Evolutionary conservation across 2,888 invertebrate species (phyloP).

Genomic region (Athalia rosae): DNA sequence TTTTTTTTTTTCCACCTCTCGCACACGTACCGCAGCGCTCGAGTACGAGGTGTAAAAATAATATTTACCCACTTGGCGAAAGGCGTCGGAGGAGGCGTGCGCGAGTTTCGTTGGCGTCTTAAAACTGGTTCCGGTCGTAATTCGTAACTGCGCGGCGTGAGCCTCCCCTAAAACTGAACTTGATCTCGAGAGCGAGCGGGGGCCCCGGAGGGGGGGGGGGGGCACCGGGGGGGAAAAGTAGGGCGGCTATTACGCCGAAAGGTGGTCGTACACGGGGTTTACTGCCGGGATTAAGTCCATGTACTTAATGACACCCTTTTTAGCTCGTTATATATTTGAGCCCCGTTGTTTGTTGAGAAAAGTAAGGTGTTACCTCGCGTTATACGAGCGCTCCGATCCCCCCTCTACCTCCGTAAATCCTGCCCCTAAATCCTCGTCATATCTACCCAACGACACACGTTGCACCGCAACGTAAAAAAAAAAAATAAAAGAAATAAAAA

Average conservation of each 20-base stretch:
- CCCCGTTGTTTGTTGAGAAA: slow-evolving; percentile 38
- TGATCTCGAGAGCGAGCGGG: slow-evolving; percentile 19
- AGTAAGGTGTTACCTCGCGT: slow-evolving; percentile 24
- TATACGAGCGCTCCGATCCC: neutral
- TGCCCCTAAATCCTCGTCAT: neutral
- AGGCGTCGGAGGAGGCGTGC: neutral
- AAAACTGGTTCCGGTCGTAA: slow-evolving; percentile 20
- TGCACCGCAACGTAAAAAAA: neutral
- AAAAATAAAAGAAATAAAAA: too few species aligned
- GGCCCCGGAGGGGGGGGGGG: neutral
- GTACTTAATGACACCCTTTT: slow-evolving; percentile 40
- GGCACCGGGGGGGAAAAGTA: neutral
- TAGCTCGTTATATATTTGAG: slow-evolving; percentile 36
- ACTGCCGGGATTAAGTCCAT: slow-evolving; percentile 27
- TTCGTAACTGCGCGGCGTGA: slow-evolving; percentile 4
- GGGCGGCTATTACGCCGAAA: slow-evolving; percentile 26
- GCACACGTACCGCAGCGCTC: too few species aligned
- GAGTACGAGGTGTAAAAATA: too few species aligned
- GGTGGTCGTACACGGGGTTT: neutral
- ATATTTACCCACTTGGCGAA: slow-evolving; percentile 7
- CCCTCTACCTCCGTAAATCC: neutral
- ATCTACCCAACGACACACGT: slow-evolving; percentile 5
- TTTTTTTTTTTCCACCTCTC: too few species aligned
- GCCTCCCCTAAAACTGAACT: slow-evolving; percentile 36
- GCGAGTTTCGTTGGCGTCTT: neutral